Evolutionary conservation across 1,140 invertebrate genomes (phyloP).

Genomic region (Thalassaphorura encarpata): DNA sequence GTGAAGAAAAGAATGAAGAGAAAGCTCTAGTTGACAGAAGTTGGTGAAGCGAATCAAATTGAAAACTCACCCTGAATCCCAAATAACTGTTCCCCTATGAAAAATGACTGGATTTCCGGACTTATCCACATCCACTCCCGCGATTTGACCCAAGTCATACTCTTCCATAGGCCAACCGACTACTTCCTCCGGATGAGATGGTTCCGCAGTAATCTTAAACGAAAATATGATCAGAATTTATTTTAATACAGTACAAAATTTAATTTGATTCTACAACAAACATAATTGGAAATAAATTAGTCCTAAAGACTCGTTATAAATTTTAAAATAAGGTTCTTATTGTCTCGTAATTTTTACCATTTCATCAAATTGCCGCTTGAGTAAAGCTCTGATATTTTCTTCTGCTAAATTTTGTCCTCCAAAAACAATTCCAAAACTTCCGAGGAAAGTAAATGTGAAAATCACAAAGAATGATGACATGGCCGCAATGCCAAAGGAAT

Average conservation of each 20-base stretch:
- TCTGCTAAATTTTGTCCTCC: too few relatives aligned
- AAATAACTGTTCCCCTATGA: conserved; percentile 69
- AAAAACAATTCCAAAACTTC: too few relatives aligned
- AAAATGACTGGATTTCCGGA: conserved; percentile 74
- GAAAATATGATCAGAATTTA: not conserved
- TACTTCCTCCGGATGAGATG: conserved; percentile 43
- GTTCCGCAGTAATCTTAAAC: conserved; percentile 17
- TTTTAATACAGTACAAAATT: not conserved
- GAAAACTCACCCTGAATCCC: conserved; percentile 60
- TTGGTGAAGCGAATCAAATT: not conserved
- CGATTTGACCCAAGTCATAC: conserved; percentile 67
- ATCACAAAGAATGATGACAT: too few relatives aligned
- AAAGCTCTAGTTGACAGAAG: not conserved
- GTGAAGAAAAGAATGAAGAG: not conserved
- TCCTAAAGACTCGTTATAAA: not conserved
- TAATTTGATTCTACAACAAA: not conserved
- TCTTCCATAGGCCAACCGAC: conserved; percentile 57
- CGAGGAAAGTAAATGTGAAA: too few relatives aligned
- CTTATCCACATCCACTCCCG: conserved; percentile 69
- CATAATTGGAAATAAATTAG: conserved; percentile 2
- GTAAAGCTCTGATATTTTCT: conserved; percentile 28
- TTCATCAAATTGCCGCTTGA: conserved; percentile 30
- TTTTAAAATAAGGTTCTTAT: not conserved
- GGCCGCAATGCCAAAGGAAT: too few relatives aligned
- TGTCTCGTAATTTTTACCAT: conserved; percentile 12